Evolutionary conservation across 1,140 invertebrate species (phyloP).

Genomic region (Tetragnatha versicolor): DNA sequence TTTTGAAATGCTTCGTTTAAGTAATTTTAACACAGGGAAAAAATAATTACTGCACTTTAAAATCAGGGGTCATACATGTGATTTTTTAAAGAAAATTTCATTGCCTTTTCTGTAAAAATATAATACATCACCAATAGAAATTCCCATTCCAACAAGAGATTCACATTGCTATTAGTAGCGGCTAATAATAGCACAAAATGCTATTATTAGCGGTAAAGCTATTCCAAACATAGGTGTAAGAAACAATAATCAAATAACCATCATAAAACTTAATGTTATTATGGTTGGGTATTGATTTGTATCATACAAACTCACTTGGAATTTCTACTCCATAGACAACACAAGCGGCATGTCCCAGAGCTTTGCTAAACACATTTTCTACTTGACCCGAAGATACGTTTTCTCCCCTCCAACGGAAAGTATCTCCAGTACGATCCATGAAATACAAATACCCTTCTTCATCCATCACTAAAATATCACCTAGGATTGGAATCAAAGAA

Average conservation of each 20-base stretch:
- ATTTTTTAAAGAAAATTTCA: too few species aligned
- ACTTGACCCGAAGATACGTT: slow-evolving; percentile 98
- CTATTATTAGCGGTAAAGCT: not conserved
- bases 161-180: not conserved
- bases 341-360: slow-evolving; percentile 85
- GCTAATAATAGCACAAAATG: not conserved
- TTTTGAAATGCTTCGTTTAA: too few species aligned
- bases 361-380: slow-evolving; percentile 88
- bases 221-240: not conserved
- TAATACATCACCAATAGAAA: not conserved
- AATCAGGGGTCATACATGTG: too few species aligned
- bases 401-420: slow-evolving; percentile 77
- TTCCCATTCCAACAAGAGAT: not conserved
- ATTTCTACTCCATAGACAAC: slow-evolving; percentile 94
- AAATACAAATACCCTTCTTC: slow-evolving; percentile 70
- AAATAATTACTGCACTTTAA: too few species aligned
- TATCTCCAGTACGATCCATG: slow-evolving; percentile 70
- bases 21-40: too few species aligned
- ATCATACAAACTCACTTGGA: slow-evolving; percentile 39
- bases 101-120: too few species aligned
- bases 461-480: slow-evolving; percentile 69
- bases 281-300: not conserved
- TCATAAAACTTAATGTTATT: not conserved
- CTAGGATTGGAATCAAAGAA: not conserved
- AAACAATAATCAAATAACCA: not conserved